phyloP scores from a whole-genome alignment of 2,888 invertebrate genomes.

The Pammene fasciana region DNA sequence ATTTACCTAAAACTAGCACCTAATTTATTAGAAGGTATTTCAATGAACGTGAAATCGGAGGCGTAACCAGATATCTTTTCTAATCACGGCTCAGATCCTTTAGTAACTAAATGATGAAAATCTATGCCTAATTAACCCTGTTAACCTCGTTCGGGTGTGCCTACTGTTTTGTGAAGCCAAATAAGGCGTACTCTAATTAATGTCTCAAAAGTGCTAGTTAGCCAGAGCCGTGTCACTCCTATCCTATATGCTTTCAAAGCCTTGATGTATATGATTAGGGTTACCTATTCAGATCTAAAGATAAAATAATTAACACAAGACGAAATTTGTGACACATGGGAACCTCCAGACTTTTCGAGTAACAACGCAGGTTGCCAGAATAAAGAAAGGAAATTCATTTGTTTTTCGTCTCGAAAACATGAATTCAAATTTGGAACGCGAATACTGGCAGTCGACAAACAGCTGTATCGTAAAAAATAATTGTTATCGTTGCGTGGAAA shows the following conservation, averaged over 20 bases:
- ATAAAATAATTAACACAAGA: neutral
- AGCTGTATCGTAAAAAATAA: constrained; percentile 42
- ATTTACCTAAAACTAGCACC: too few species aligned
- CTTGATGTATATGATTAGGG: neutral
- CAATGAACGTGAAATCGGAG: neutral
- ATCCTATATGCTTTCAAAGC: constrained; percentile 35
- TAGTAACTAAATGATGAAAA: constrained; percentile 47
- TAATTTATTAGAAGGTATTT: neutral
- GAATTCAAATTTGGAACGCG: constrained; percentile 28
- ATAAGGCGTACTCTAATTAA: constrained; percentile 48
- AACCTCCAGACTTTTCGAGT: neutral
- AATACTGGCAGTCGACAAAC: constrained; percentile 28
- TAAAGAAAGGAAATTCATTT: constrained; percentile 4
- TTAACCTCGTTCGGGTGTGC: constrained; percentile 44
- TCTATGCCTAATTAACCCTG: constrained; percentile 18
- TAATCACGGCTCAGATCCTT: neutral
- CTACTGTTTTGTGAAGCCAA: constrained; percentile 45
- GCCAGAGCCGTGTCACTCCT: constrained; percentile 42
- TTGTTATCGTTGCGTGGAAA: constrained; percentile 40
- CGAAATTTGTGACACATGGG: neutral
- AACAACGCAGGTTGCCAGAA: neutral
- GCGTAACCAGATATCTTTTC: neutral
- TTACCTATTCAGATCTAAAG: neutral
- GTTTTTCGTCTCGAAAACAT: constrained; percentile 8
- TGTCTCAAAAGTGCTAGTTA: constrained; percentile 45